Base-by-base conservation (phyloP, 2,113 vertebrate genomes). In the Nothoprocta perdicaria region DNA sequence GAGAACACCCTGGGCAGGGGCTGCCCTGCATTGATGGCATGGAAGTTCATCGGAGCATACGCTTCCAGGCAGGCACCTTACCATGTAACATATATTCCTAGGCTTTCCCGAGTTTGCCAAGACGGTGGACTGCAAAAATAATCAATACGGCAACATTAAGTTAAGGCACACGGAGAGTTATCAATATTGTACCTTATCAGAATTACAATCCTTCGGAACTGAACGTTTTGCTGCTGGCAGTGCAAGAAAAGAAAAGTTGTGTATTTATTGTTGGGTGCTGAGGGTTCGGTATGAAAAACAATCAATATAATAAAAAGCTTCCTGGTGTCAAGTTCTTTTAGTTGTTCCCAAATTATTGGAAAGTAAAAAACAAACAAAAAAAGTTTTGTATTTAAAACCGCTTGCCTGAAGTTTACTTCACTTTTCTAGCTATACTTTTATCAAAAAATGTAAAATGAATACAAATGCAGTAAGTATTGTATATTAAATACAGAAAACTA, bases 141-240 rank as follows among this genome's bases (percentile, higher is more conserved):
- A 89, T 72, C 93, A 80, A 87, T 91, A 92, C 90, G 80, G 76
- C 55, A 12, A 77, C 53, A 23, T 58, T 73, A 94, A 93, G 89
- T 87, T 81, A 92, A 96, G 94, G 90, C 94, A 95, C 93, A 92
- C 83, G 84, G 94, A 97, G 93, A 91, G 91, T 91, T 94, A 88
- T 90, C 91, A 80, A 85, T 95, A 60, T 88, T 93, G 86, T 94
- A 91, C 96, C 90, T 75, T 94, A 92, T 86, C 88, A 86, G 81
- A 95, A 89, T 86, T 88, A 95, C 95, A 92, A 95, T 97, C 96
- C 87, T 97, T 96, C 94, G 96, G 96, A 97, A 97, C 96, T 97
- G 96, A 97, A 97, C 74, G 78, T 96, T 96, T 97, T 98, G 96
- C 95, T 97, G 97, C 94, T 97, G 95, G 93, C 92, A 97, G 97